Base-by-base conservation (phyloP, 2,113 vertebrate genomes). In the Martes martes region DNA sequence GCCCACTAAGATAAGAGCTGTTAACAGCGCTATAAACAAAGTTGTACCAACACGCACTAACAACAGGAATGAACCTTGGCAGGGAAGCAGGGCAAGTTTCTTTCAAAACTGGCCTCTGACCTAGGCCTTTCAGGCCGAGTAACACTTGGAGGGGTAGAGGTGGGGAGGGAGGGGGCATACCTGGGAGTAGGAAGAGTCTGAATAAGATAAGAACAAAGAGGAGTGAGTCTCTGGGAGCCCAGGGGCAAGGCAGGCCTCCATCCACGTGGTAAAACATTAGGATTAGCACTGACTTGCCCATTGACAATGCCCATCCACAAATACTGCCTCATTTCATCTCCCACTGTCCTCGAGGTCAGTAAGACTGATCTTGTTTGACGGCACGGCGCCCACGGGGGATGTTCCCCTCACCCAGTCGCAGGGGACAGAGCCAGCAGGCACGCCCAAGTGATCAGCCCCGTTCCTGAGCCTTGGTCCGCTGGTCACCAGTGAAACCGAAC, bases 81-180 rank as follows among this genome's bases (percentile, higher is more conserved):
- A 82, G 23, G 11, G 3, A 79, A 88, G 50, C 6, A 89, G 79
- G 57, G 79, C 24, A 89, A 24, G 28, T 45, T 55, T 92, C 85
- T 94, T n/a, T 57, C 88, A 88, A 88, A 97, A 78, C 11, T 90
- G 89, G 50, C 63, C 88, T 92, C 79, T 85, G 21, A 94, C n/a
- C 50, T 94, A 92, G 67, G 33, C 6, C 36, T 39, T 71, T 67
- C 31, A 76, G 65, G 21, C 9, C 67, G 42, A 86, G 15, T n/a
- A 95, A 33, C 45, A 79, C 78, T 57, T 71, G 71, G 73, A 90
- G 79, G 16, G n/a, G 33, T n/a, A 11, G 36, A 45, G 24, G 9
- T 7, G 19, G 42, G 50, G 18, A 52, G 14, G 28, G 28, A 21
- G 33, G 21, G 24, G 19, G 2, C 31, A 45, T 23, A 78, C 39